Percentiles rank a stretch among this genome's conserved stretches.
These are phyloP conservation scores for Adela reaumurella DNA, from an alignment of 2,888 invertebrate genomes.

Conservation along the genomic window DNA sequence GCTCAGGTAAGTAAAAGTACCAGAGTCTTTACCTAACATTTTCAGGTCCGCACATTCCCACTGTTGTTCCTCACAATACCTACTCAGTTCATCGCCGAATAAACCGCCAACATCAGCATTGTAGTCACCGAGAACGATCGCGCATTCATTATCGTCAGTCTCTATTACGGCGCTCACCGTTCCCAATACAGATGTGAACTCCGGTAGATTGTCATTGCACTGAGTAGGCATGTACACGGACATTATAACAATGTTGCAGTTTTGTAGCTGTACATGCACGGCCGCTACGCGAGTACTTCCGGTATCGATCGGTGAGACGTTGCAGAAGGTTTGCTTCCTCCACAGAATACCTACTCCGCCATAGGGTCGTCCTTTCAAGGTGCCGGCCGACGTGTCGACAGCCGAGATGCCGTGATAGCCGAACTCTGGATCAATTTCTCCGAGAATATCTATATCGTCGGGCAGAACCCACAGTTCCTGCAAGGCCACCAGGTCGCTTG, in stretches of 20 bases:
- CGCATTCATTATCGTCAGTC: neutral
- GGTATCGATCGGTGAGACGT: constrained; percentile 13
- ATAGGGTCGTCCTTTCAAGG: constrained; percentile 13
- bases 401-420: constrained; percentile 13
- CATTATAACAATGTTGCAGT: constrained; percentile 10
- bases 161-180: neutral
- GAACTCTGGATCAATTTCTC: constrained; percentile 12
- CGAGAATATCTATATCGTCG: neutral
- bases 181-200: neutral
- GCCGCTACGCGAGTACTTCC: constrained; percentile 10
- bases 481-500: neutral
- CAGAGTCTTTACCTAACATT: neutral
- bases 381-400: constrained; percentile 13
- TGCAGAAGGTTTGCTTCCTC: constrained; percentile 11
- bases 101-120: neutral
- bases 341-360: constrained; percentile 16
- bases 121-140: neutral
- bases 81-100: neutral
- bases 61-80: neutral
- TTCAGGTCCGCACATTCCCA: neutral
- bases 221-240: constrained; percentile 16
- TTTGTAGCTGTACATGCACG: constrained; percentile 7
- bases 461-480: constrained; percentile 1
- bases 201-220: constrained; percentile 9
- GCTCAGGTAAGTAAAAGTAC: neutral